These are phyloP conservation scores for Stenopsyche tienmushanensis DNA, from an alignment of 1,140 invertebrate genomes.

Conservation along the genomic window DNA sequence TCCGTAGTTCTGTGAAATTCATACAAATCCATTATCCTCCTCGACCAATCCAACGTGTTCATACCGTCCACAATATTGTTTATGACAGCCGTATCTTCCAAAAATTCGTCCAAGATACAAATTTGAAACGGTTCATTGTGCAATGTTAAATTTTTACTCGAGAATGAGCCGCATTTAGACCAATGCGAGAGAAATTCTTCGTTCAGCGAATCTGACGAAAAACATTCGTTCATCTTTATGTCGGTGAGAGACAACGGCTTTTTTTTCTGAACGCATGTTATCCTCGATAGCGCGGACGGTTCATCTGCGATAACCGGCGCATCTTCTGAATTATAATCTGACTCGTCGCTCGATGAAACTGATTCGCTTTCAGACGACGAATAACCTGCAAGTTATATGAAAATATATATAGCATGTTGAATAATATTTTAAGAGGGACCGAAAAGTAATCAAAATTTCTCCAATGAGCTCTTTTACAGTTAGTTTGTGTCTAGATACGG, in stretches of 20 bases:
- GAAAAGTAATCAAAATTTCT: too few species aligned
- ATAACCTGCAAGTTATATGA: constrained; percentile 1
- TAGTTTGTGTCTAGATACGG: too few species aligned
- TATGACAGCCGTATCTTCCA: constrained; percentile 56
- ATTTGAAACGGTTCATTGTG: constrained; percentile 55
- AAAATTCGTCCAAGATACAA: constrained; percentile 61
- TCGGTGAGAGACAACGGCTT: constrained; percentile 5
- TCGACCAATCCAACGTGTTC: constrained; percentile 64
- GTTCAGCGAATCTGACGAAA: constrained; percentile 18
- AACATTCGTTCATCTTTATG: constrained; percentile 28
- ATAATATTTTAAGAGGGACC: constrained; percentile 27
- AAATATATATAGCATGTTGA: not conserved
- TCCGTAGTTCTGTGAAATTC: constrained; percentile 71
- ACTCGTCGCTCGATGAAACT: constrained; percentile 20
- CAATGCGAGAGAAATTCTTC: constrained; percentile 27
- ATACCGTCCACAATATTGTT: constrained; percentile 62
- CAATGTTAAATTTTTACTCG: constrained; percentile 18
- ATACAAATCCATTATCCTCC: constrained; percentile 68
- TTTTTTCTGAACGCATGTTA: not conserved
- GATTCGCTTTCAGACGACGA: not conserved
- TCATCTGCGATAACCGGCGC: constrained; percentile 6
- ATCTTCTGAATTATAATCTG: constrained; percentile 2
- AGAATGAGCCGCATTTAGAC: constrained; percentile 23
- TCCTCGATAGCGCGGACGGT: constrained; percentile 13
- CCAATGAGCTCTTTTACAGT: too few species aligned